These are phyloP conservation scores for Microhierax caerulescens DNA, from an alignment of 2,797 vertebrate species.

Conservation along the genomic window DNA sequence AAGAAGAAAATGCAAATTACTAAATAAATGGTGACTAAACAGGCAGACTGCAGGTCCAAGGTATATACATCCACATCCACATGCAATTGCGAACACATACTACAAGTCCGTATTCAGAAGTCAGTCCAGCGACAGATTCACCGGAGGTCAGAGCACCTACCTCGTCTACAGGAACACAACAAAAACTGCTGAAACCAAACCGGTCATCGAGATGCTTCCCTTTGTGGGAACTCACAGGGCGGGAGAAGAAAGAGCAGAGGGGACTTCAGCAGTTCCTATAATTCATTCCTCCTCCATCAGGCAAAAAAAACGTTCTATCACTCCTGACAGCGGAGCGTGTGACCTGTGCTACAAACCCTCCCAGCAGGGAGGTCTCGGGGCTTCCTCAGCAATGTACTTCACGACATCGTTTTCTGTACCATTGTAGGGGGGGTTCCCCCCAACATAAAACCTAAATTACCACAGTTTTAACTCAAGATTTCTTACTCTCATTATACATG, in stretches of 20 bases:
- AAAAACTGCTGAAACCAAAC: neutral
- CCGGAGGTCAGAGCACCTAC: neutral
- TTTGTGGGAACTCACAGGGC: neutral
- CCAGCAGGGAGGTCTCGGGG: neutral
- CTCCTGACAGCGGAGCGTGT: neutral
- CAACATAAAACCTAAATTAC: neutral
- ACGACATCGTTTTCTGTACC: neutral
- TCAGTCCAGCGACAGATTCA: neutral
- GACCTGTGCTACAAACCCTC: neutral
- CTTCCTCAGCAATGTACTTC: neutral
- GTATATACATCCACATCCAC: fast-evolving
- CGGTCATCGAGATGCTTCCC: neutral
- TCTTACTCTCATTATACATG: neutral
- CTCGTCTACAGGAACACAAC: neutral
- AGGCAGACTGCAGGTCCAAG: neutral
- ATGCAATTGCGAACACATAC: fast-evolving
- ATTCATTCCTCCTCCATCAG: neutral
- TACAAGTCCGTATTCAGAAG: neutral
- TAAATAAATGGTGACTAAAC: neutral
- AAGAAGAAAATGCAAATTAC: neutral
- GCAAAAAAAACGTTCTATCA: neutral
- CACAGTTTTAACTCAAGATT: neutral
- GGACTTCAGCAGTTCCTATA: neutral
- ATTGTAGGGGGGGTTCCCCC: fast-evolving
- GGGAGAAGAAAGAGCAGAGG: neutral